These are phyloP conservation scores for Craterocephalus amniculus DNA, from an alignment of 2,797 vertebrate genomes.

Conservation along the genomic window DNA sequence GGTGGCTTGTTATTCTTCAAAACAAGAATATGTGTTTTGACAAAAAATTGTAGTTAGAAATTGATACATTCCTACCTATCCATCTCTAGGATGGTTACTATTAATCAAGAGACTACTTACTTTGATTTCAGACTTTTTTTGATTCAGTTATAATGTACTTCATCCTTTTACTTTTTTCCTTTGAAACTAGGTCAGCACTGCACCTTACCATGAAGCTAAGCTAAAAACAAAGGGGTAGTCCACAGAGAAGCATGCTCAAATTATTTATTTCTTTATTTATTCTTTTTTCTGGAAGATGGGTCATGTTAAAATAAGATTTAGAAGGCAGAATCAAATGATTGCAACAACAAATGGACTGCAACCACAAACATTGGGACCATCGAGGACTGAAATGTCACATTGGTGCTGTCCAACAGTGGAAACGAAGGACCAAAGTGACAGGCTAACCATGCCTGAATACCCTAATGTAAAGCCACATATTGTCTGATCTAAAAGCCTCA, in stretches of 20 bases:
- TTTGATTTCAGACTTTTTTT: conserved; percentile 32
- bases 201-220: conserved; percentile 5
- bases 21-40: conserved; percentile 6
- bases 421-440: conserved; percentile 17
- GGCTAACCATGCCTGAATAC: conserved; percentile 4
- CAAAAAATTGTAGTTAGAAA: conserved; percentile 7
- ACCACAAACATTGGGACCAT: conserved; percentile 4
- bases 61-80: conserved; percentile 8
- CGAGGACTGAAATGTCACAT: conserved; percentile 10
- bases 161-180: conserved; percentile 1
- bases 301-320: conserved; percentile 7
- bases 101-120: conserved; percentile 8
- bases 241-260: neutral
- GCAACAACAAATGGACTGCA: conserved; percentile 7
- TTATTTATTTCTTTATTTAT: neutral
- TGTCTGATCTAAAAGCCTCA: conserved; percentile 14
- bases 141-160: conserved; percentile 18
- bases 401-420: neutral
- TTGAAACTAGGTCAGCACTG: conserved; percentile 32
- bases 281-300: neutral
- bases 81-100: conserved; percentile 13
- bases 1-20: conserved; percentile 20
- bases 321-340: conserved; percentile 17
- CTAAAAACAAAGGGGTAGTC: neutral
- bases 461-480: conserved; percentile 4